Conservation (phyloP, 2,113 vertebrate genomes). For the Calypte anna region DNA sequence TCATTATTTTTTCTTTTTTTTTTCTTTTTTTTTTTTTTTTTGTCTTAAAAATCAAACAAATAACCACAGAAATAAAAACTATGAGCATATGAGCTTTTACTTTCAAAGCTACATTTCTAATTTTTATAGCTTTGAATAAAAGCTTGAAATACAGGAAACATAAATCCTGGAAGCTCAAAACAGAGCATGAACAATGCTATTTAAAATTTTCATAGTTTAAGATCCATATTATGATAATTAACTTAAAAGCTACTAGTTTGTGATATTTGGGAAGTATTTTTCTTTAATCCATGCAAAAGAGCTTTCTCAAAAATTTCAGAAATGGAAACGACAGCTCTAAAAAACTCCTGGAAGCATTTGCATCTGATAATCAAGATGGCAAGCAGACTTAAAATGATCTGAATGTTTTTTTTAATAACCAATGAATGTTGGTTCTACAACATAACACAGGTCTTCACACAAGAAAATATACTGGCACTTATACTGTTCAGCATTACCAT, state of each 20-base stretch:
- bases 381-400: background rate
- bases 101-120: background rate
- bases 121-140: background rate
- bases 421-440: background rate
- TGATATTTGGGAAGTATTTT: background rate
- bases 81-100: background rate
- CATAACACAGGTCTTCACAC: background rate
- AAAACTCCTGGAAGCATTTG: background rate
- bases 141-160: background rate
- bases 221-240: background rate
- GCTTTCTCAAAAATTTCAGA: background rate
- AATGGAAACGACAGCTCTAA: background rate
- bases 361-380: background rate
- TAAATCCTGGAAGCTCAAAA: background rate
- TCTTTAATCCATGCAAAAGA: background rate
- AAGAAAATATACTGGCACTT: background rate
- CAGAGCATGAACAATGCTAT: background rate
- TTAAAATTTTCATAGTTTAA: background rate
- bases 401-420: background rate
- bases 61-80: background rate
- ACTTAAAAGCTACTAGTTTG: background rate
- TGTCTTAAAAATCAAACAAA: background rate
- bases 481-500: background rate
- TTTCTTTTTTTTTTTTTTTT: background rate
- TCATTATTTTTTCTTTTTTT: background rate